Evolutionary conservation across 2,888 invertebrate species (phyloP), one percentile per base, ranked within the genome.

Genomic region (Melanchra persicariae): DNA sequence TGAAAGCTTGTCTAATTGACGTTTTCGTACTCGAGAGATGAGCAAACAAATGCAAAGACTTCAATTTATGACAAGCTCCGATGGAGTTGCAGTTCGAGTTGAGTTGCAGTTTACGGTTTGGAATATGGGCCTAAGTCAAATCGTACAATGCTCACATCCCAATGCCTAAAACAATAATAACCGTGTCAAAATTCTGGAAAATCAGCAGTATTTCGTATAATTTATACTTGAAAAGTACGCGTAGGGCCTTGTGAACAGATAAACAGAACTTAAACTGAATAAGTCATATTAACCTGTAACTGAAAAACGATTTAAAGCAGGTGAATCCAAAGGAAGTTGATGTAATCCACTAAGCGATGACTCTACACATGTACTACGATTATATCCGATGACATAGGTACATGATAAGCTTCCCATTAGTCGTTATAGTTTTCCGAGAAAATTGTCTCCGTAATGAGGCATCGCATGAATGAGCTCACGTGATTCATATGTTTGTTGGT

Each of bases 311-410:
- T 19, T 26, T 45, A n/a, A 22, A 57, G 34, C 57, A 40, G 51
- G 45, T 74, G 26, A 66, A 30, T 47, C 12, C n/a, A 86, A 90
- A 90, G 90, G 91, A 92, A 90, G 86, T 81, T 86, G 88, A 89
- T 82, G 84, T 87, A 85, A 87, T 73, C 49, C 77, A 79, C 66
- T 78, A 65, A 75, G 70, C 60, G 70, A 82, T 81, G 79, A 83
- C n/a, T 22, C 26, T 57, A 51, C 37, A 7, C 6, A 57, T 37
- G 17, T 57, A 55, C 34, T 10, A n/a, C n/a, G n/a, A n/a, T n/a
- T 49, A 65, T 70, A 61, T 62, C 47, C 43, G 70, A 69, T 77
- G 78, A 75, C 57, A 64, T 47, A 54, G 17, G 62, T 47, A 51
- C 12, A 19, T 66, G 79, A 75, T 84, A 71, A 75, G 75, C 62